Base-by-base conservation (phyloP, 2,797 vertebrate genomes). In the Ctenosaura bakeri region DNA sequence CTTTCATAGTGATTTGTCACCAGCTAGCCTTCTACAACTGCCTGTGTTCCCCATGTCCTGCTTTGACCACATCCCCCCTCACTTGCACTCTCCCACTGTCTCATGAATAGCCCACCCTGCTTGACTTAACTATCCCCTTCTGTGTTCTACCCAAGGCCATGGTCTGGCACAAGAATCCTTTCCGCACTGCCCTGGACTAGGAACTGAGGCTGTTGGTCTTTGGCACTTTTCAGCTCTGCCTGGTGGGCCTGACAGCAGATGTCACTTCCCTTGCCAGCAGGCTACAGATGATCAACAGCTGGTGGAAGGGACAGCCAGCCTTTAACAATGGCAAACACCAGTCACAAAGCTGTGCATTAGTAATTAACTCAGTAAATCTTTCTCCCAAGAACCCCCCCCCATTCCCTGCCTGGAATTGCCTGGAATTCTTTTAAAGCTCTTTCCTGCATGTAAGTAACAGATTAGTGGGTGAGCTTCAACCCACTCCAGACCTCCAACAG, bases 111-210 rank as follows among this genome's bases (percentile, higher is more conserved):
- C 90, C 96, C 95, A 96, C 95, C 94, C 92, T 95, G 46, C 76
- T 94, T 0, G 94, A 93, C 90, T 62, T 92, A 94, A 91, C 0
- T 0, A 79, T 93, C 46, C 54, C 73, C 64, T 80, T 7, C 90
- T 83, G 90, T 89, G 46, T 92, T 87, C 88, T 76, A 92, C 94
- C 83, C 93, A 92, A 86, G 91, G 94, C 94, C 91, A 90, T 95
- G 95, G 94, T 96, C 95, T 96, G 95, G 96, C 96, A 95, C 88
- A 89, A 92, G 87, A 95, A 95, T 83, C 74, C 89, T 93, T 96
- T 94, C 94, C 93, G 95, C 0, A 38, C 5, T 90, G 95, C 79
- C 80, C 95, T 96, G 95, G 96, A 95, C 91, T 13, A 35, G 95
- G 95, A 96, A 96, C 95, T 96, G 91, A 96, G 91, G 93, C 94